Percentiles rank a stretch among this genome's conserved stretches.
phyloP scores from a whole-genome alignment of 1,140 invertebrate species.

The Aphis craccivora region DNA sequence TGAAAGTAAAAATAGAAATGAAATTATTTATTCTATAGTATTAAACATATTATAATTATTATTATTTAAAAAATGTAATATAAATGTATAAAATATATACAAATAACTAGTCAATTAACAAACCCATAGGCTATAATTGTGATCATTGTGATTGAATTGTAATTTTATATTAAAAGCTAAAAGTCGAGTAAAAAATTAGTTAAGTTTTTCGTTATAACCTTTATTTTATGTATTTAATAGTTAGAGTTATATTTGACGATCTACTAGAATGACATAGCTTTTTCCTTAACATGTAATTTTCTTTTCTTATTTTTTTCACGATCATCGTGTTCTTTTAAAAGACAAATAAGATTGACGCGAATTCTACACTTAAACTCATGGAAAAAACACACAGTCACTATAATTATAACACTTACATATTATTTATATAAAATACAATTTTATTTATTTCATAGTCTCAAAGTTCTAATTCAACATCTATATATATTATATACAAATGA shows the following conservation, averaged over 20 bases:
- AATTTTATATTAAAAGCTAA: background rate
- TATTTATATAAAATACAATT: constrained; percentile 8
- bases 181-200: background rate
- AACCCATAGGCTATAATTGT: background rate
- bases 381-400: constrained; percentile 14
- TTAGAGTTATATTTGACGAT: background rate
- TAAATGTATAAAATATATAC: background rate
- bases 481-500: too few species aligned
- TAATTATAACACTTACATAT: constrained; percentile 18
- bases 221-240: background rate
- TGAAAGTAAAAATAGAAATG: background rate
- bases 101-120: background rate
- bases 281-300: constrained; percentile 12
- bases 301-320: constrained; percentile 17
- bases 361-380: background rate
- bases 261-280: background rate
- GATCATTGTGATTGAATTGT: background rate
- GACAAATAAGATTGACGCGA: constrained; percentile 23
- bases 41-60: background rate
- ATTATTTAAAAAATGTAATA: background rate
- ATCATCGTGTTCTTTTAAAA: background rate
- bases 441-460: background rate
- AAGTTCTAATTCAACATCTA: background rate
- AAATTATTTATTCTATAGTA: background rate
- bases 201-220: background rate